Conservation (phyloP, 2,888 invertebrate genomes). For the Drosophila mayaguana region DNA sequence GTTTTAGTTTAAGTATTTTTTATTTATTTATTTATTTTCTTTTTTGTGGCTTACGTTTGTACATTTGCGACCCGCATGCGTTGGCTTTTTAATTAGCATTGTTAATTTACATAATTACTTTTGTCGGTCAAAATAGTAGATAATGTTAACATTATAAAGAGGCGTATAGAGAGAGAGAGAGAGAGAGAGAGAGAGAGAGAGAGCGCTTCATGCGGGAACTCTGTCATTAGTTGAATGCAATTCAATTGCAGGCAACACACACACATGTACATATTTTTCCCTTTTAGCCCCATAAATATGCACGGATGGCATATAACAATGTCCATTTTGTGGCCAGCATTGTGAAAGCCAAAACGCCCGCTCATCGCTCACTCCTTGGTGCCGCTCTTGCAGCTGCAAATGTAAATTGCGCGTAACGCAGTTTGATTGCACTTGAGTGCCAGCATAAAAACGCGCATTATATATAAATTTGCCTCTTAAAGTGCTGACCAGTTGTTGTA, state of each 20-base stretch:
- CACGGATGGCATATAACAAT: slow-evolving; percentile 60
- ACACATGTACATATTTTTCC: neutral
- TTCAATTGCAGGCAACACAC: slow-evolving; percentile 30
- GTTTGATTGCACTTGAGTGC: slow-evolving; percentile 77
- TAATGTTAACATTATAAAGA: neutral
- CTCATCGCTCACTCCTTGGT: neutral
- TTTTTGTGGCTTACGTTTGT: slow-evolving; percentile 15
- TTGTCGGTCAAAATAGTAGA: slow-evolving; percentile 41
- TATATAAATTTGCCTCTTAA: slow-evolving; percentile 68
- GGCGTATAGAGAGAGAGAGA: neutral
- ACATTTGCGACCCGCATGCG: slow-evolving; percentile 57
- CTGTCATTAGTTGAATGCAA: slow-evolving; percentile 39
- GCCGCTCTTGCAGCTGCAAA: slow-evolving; percentile 42
- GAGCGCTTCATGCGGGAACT: slow-evolving; percentile 8
- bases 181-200: neutral
- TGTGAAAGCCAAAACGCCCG: slow-evolving; percentile 29
- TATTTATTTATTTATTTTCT: neutral
- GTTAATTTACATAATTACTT: slow-evolving; percentile 58
- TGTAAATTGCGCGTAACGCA: slow-evolving; percentile 73
- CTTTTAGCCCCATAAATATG: slow-evolving; percentile 49
- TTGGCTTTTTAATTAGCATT: slow-evolving; percentile 63
- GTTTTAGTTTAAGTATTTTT: neutral
- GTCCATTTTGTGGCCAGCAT: slow-evolving; percentile 67
- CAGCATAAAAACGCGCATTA: slow-evolving; percentile 73
- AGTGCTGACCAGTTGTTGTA: slow-evolving; percentile 57